These are phyloP conservation scores for Sakesphorus luctuosus DNA, from an alignment of 2,113 vertebrate species.

Conservation along the genomic window DNA sequence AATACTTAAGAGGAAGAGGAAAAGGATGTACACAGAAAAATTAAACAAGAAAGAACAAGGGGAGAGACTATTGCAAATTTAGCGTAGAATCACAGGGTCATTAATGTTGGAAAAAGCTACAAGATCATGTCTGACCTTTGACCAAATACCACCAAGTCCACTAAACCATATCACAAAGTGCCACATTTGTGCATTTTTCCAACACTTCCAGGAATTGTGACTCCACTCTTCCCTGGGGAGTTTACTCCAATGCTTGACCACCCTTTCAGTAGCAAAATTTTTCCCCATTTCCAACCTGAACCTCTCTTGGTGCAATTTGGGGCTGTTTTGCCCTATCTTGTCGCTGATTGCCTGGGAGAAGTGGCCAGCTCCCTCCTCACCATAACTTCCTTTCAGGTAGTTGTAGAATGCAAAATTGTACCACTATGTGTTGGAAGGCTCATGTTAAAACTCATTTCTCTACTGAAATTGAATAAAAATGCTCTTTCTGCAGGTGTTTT, in stretches of 20 bases:
- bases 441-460: background rate
- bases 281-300: background rate
- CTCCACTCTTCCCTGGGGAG: background rate
- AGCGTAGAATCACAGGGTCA: background rate
- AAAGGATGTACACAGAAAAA: background rate
- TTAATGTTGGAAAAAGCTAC: background rate
- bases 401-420: background rate
- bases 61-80: background rate
- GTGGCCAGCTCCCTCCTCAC: background rate
- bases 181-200: background rate
- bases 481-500: background rate
- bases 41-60: background rate
- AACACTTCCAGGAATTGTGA: background rate
- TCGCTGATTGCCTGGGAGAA: background rate
- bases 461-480: background rate
- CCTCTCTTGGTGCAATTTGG: background rate
- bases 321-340: background rate
- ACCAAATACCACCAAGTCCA: background rate
- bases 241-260: background rate
- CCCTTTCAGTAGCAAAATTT: background rate
- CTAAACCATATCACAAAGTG: background rate
- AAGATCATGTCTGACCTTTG: background rate
- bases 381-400: background rate
- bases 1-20: background rate
- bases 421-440: background rate